phyloP scores from a whole-genome alignment of 2,797 vertebrate genomes.

The Psittacula echo region DNA sequence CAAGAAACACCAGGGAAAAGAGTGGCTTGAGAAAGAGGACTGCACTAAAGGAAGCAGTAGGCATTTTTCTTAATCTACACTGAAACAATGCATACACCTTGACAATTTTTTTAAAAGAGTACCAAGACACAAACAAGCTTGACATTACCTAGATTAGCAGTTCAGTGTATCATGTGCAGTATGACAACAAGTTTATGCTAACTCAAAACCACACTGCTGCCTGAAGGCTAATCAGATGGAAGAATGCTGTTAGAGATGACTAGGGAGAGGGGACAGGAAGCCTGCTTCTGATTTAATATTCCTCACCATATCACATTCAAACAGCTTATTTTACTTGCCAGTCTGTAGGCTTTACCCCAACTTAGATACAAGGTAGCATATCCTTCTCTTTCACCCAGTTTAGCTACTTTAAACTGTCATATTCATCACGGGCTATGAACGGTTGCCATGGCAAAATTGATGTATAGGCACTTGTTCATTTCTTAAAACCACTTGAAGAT shows the following conservation, averaged over 20 bases:
- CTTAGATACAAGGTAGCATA: not conserved
- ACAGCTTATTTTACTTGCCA: not conserved
- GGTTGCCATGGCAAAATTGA: slow-evolving; percentile 6
- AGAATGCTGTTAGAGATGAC: not conserved
- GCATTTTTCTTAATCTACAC: not conserved
- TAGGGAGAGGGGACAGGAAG: not conserved
- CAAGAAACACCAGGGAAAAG: slow-evolving; percentile 1
- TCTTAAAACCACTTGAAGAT: not conserved
- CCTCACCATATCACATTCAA: not conserved
- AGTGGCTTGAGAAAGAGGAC: not conserved
- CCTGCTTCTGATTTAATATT: not conserved
- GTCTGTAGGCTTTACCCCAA: not conserved
- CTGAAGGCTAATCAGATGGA: not conserved
- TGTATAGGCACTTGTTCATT: not conserved
- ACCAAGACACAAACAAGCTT: not conserved
- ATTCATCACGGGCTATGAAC: not conserved
- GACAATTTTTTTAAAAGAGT: not conserved
- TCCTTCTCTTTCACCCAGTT: not conserved
- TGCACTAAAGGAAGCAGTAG: accelerated
- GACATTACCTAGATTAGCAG: not conserved
- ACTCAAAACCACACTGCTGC: not conserved
- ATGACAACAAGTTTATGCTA: not conserved
- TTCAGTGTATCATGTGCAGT: not conserved
- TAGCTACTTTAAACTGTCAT: not conserved
- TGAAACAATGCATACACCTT: not conserved